A percentile compares a stretch with the other conserved stretches of the same genome.
Conservation (phyloP, 2,113 vertebrate genomes). For the Apteryx owenii region DNA sequence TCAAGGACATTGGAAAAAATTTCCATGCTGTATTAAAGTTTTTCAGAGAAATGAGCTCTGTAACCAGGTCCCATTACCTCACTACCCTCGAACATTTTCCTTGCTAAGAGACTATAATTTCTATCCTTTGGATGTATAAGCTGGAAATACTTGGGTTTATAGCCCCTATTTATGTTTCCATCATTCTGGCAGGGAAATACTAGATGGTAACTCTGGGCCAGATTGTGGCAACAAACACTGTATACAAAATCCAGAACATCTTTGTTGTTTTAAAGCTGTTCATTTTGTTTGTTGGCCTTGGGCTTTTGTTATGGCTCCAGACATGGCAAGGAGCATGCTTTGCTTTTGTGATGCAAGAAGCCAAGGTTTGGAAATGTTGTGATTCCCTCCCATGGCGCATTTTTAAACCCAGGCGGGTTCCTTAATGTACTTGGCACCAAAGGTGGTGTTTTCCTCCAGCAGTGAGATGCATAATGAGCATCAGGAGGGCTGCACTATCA, state of each 20-base stretch:
- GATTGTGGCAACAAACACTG: constrained; percentile 19
- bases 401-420: constrained; percentile 26
- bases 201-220: constrained; percentile 30
- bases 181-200: constrained; percentile 25
- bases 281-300: constrained; percentile 10
- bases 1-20: constrained; percentile 41
- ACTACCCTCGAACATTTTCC: constrained; percentile 62
- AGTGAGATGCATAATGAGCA: neutral
- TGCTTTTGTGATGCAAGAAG: constrained; percentile 44
- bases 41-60: constrained; percentile 54
- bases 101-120: constrained; percentile 65
- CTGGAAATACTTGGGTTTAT: constrained; percentile 59
- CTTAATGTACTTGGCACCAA: constrained; percentile 53
- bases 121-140: constrained; percentile 41
- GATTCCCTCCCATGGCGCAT: constrained; percentile 36
- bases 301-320: neutral
- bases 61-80: constrained; percentile 65
- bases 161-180: constrained; percentile 59
- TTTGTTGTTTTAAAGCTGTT: constrained; percentile 29
- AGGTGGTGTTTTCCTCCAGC: constrained; percentile 29
- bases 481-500: neutral
- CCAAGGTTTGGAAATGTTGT: constrained; percentile 28
- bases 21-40: constrained; percentile 27
- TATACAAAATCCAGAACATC: neutral
- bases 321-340: neutral